Conservation (phyloP, 2,888 invertebrate species). For the Hirtodrosophila cameraria region DNA sequence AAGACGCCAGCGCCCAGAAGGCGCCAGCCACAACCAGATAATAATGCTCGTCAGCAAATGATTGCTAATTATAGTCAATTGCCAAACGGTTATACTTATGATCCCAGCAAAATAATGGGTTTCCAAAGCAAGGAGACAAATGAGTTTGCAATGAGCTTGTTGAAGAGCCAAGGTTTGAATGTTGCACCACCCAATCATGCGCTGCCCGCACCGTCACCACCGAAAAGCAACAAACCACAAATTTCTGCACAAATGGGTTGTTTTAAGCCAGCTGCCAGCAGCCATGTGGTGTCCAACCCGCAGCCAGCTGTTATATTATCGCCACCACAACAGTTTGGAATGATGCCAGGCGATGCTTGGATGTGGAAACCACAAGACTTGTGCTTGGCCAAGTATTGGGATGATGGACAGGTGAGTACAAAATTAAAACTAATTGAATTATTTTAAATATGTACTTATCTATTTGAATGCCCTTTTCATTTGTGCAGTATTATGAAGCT, state of each 20-base stretch:
- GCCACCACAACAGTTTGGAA: conserved; percentile 77
- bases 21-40: conserved; percentile 62
- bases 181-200: conserved; percentile 46
- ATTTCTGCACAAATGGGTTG: conserved; percentile 8
- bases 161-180: conserved; percentile 81
- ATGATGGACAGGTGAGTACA: conserved; percentile 91
- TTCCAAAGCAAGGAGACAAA: conserved; percentile 84
- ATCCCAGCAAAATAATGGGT: conserved; percentile 84
- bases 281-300: conserved; percentile 30
- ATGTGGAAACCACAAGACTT: conserved; percentile 92
- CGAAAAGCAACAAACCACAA: conserved; percentile 17
- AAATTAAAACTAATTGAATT: neutral
- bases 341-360: conserved; percentile 76
- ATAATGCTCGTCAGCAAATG: conserved; percentile 41
- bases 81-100: conserved; percentile 82
- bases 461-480: neutral
- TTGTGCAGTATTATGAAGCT: conserved; percentile 91
- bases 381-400: conserved; percentile 96
- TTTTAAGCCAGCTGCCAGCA: too few relatives aligned
- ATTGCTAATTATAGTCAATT: conserved; percentile 58
- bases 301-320: conserved; percentile 27
- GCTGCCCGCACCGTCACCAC: conserved; percentile 24
- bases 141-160: conserved; percentile 83
- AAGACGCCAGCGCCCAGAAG: conserved; percentile 32
- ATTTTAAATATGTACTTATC: neutral